These are phyloP conservation scores for Bolinopsis microptera DNA, from an alignment of 37 sponge, comb jelly and placozoan species.

Conservation along the genomic window DNA sequence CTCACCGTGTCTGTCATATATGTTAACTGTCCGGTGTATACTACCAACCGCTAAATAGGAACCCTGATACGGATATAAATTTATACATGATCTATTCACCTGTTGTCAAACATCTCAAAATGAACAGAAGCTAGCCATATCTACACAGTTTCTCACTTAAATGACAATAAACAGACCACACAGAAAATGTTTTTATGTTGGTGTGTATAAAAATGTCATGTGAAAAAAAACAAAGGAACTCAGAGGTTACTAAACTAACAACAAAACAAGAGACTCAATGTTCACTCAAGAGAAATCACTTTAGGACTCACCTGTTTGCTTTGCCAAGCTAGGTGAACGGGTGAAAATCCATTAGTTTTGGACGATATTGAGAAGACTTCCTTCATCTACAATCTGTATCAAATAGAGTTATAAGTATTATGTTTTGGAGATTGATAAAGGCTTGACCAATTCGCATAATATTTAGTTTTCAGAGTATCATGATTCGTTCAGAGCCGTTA, in stretches of 20 bases:
- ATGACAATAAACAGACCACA: no score
- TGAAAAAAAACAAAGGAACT: neutral
- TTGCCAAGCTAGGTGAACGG: slow-evolving; percentile 55
- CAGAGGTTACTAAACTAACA: neutral
- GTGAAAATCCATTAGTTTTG: slow-evolving; percentile 9
- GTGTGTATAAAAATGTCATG: no score
- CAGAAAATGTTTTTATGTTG: no score
- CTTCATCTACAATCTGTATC: slow-evolving; percentile 44
- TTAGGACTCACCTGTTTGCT: slow-evolving; percentile 5
- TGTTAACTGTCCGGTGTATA: slow-evolving; percentile 74
- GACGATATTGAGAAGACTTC: slow-evolving; percentile 41
- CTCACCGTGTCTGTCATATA: slow-evolving; percentile 87
- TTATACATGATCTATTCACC: neutral
- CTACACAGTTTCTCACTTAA: neutral
- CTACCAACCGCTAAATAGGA: slow-evolving; percentile 63
- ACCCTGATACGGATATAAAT: slow-evolving; percentile 1
- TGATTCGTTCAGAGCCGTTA: no score
- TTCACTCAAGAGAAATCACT: neutral
- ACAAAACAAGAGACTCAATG: neutral
- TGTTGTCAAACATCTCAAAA: neutral
- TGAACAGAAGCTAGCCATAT: neutral
- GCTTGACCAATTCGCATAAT: no score
- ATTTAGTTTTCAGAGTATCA: no score
- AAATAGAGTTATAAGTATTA: no score
- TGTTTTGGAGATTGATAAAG: no score